Conservation (phyloP, 2,797 vertebrate species). For the Epinephelus malabaricus region DNA sequence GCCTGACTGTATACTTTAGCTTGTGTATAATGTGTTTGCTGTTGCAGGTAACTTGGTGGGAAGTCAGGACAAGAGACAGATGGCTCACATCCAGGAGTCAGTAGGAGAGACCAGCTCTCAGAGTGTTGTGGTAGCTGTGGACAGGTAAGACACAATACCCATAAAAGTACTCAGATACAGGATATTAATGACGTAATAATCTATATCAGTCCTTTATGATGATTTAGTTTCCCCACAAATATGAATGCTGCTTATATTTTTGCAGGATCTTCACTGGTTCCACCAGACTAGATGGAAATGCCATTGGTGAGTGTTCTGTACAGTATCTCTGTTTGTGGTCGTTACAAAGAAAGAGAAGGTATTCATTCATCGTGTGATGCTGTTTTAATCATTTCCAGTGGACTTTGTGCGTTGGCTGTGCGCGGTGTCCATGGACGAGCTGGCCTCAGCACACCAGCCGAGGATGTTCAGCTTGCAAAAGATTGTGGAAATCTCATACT, state of each 20-base stretch:
- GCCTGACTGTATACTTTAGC: background rate
- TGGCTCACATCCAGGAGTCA: conserved; percentile 96
- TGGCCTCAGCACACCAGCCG: conserved; percentile 94
- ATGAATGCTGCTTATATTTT: conserved; percentile 38
- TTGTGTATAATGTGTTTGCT: conserved; percentile 44
- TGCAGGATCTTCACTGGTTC: conserved; percentile 96
- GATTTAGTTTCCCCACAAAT: background rate
- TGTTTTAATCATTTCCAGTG: conserved; percentile 81
- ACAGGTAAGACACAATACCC: conserved; percentile 85
- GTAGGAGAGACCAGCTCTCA: conserved; percentile 98
- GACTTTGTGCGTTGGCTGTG: conserved; percentile 98
- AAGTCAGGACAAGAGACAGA: conserved; percentile 93
- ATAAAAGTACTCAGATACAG: background rate
- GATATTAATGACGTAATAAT: background rate
- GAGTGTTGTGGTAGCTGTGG: conserved; percentile 97
- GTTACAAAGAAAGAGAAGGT: background rate
- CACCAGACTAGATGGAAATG: conserved; percentile 95
- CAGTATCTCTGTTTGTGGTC: background rate
- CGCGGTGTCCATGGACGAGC: conserved; percentile 96
- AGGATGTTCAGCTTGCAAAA: conserved; percentile 98
- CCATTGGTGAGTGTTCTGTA: conserved; percentile 88
- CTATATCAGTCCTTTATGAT: background rate
- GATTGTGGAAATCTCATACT: conserved; percentile 98
- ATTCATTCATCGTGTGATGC: background rate
- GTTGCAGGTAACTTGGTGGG: conserved; percentile 92